phyloP scores from a whole-genome alignment of 2,888 invertebrate genomes.

The Phrixothrix hirtus region DNA sequence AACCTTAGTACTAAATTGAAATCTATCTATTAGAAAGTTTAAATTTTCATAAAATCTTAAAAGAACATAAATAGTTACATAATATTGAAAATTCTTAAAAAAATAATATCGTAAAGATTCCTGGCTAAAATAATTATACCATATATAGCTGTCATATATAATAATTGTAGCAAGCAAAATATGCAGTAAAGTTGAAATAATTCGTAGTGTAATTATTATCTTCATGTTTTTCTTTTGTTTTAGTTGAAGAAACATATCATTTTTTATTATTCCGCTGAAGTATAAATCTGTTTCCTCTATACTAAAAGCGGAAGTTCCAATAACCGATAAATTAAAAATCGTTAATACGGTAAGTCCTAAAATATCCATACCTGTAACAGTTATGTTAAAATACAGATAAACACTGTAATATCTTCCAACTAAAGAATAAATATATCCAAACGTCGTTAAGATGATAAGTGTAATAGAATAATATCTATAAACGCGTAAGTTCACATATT shows the following conservation, averaged over 20 bases:
- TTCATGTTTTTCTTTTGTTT: slow-evolving; percentile 9
- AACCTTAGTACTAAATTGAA: slow-evolving; percentile 9
- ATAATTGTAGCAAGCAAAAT: neutral
- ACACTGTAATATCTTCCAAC: slow-evolving; percentile 10
- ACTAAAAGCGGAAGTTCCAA: slow-evolving; percentile 3
- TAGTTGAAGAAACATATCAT: slow-evolving; percentile 20
- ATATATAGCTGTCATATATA: slow-evolving; percentile 16
- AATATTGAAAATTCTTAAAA: slow-evolving; percentile 19
- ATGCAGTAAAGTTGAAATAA: neutral
- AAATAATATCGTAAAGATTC: slow-evolving; percentile 7
- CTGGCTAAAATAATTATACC: slow-evolving; percentile 4
- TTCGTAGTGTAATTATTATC: neutral
- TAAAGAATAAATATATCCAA: slow-evolving; percentile 13
- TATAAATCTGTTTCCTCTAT: slow-evolving; percentile 2
- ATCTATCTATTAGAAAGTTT: slow-evolving; percentile 8
- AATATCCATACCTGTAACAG: slow-evolving; percentile 11
- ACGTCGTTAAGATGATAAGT: slow-evolving; percentile 1
- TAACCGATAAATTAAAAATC: slow-evolving; percentile 11
- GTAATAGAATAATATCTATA: slow-evolving; percentile 8
- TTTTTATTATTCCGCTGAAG: slow-evolving; percentile 13
- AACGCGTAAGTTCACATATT: slow-evolving; percentile 5
- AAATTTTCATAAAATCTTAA: slow-evolving; percentile 13
- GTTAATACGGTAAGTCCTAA: slow-evolving; percentile 2
- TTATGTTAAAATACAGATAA: slow-evolving; percentile 15
- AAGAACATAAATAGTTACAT: slow-evolving; percentile 8